Percentiles rank a stretch among this genome's conserved stretches.
Evolutionary conservation across 2,888 invertebrate species (phyloP).

Genomic region (Agrochola lota): DNA sequence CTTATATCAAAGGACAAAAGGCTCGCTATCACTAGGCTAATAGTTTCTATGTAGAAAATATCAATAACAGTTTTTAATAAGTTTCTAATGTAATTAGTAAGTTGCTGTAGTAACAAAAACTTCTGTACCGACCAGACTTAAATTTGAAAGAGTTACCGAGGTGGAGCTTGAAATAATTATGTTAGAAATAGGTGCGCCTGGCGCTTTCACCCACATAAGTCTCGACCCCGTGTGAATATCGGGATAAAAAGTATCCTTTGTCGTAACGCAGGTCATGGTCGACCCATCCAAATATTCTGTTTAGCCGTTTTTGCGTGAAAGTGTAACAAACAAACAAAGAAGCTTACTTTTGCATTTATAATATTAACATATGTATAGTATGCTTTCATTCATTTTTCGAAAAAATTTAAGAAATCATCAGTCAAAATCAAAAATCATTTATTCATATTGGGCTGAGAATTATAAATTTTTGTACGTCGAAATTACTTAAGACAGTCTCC

Average conservation of each 20-base stretch:
- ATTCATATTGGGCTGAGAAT: too few species aligned
- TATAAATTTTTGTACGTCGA: too few species aligned
- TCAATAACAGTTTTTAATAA: slow-evolving; percentile 21
- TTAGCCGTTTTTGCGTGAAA: too few species aligned
- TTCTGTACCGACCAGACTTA: too few species aligned
- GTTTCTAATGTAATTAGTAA: slow-evolving; percentile 53
- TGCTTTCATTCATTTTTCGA: background rate
- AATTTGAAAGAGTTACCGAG: slow-evolving; percentile 40
- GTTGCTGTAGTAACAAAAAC: slow-evolving; percentile 38
- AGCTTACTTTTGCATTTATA: too few species aligned
- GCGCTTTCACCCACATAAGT: too few species aligned
- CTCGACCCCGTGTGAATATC: too few species aligned
- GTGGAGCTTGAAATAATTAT: slow-evolving; percentile 17
- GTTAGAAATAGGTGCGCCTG: background rate
- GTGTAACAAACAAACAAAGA: too few species aligned
- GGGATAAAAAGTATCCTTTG: too few species aligned
- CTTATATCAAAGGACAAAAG: background rate
- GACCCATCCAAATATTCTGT: too few species aligned
- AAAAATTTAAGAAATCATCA: background rate
- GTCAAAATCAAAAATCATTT: background rate
- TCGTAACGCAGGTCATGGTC: too few species aligned
- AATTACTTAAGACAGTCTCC: too few species aligned
- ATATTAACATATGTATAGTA: background rate
- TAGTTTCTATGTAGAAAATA: background rate
- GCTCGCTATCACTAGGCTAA: background rate